phyloP scores from a whole-genome alignment of 2,113 vertebrate species.

The Callochromis pleurospilus region DNA sequence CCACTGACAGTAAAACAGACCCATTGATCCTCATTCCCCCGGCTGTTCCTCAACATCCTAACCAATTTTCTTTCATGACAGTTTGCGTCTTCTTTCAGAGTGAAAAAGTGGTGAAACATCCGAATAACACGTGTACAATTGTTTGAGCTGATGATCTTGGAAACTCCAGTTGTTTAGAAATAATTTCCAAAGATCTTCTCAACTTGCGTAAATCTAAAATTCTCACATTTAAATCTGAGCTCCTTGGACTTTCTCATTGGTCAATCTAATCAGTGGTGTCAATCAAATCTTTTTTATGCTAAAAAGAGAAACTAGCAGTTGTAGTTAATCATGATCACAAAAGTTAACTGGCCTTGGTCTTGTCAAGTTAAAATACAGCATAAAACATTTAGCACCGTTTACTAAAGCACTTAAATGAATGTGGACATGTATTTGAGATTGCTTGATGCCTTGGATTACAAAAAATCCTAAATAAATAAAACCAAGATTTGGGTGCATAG shows the following conservation, averaged over 20 bases:
- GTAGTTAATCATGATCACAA: background rate
- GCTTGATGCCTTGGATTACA: background rate
- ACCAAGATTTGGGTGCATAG: background rate
- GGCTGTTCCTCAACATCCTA: background rate
- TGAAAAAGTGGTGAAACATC: background rate
- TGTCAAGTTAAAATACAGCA: background rate
- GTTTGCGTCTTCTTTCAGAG: background rate
- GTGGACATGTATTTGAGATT: background rate
- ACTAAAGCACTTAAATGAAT: background rate
- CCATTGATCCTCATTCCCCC: background rate
- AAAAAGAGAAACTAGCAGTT: background rate
- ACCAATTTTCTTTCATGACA: background rate
- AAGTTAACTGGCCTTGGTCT: background rate
- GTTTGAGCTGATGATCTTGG: background rate
- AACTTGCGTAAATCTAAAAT: background rate
- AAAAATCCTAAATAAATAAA: background rate
- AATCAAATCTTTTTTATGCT: background rate
- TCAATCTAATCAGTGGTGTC: background rate
- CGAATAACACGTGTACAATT: background rate
- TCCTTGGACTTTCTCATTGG: background rate
- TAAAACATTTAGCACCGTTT: background rate
- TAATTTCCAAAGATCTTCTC: background rate
- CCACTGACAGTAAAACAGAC: background rate
- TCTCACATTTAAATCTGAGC: background rate
- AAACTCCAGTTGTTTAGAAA: background rate